Conservation (phyloP, 2,797 vertebrate species). For the Arctocebus calabarensis region DNA sequence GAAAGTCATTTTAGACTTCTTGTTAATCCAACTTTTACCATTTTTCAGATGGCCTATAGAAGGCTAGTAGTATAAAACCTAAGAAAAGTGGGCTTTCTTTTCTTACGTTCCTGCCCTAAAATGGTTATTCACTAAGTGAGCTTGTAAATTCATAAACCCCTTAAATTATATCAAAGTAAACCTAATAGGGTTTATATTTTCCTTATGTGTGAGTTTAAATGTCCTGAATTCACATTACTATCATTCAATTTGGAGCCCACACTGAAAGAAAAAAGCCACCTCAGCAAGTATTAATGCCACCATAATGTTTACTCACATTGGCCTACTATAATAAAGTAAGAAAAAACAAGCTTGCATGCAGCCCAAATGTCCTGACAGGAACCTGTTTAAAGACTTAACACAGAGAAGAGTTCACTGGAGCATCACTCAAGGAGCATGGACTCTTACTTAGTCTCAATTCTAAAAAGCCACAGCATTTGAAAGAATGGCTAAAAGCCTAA, state of each 20-base stretch:
- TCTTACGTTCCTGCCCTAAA: neutral
- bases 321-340: neutral
- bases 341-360: neutral
- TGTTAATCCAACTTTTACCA: neutral
- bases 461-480: neutral
- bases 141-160: neutral
- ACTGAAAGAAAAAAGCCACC: neutral
- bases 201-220: constrained; percentile 33
- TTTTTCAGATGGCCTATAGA: neutral
- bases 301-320: neutral
- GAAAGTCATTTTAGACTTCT: neutral
- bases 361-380: neutral
- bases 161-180: neutral
- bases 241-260: neutral
- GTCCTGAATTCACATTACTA: constrained; percentile 22
- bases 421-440: neutral
- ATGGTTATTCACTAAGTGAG: neutral
- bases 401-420: neutral
- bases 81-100: neutral
- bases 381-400: neutral
- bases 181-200: constrained; percentile 1
- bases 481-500: neutral
- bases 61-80: accelerated
- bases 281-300: neutral
- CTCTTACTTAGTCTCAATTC: neutral